Base-by-base conservation (phyloP, 2,888 invertebrate species). In the Acronicta alni region DNA sequence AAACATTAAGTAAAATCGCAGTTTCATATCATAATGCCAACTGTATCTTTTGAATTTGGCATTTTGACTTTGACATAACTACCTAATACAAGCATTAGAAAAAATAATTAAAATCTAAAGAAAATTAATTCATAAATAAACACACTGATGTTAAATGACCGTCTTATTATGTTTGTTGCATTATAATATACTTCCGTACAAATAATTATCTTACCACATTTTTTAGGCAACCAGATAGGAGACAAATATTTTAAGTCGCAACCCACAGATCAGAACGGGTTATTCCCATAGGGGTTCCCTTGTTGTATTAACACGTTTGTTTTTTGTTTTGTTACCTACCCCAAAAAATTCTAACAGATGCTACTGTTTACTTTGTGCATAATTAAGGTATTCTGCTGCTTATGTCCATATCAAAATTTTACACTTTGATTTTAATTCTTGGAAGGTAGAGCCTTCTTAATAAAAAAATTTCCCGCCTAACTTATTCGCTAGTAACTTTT, bases 401-500 rank as follows among this genome's bases (percentile, higher is more conserved):
- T 45, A 51, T 42, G 48, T 58, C 51, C 35, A 41, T 43, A 48
- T 60, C 75, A 61, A 67, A 63, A 51, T 72, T 66, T 77, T 72
- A 18, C 72, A 55, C 65, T 64, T 72, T 70, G 59, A 72, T 78
- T 70, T 72, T 75, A 79, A 71, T 73, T 72, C 69, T 77, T 79
- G 63, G 67, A 67, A 69, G 71, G 71, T 35, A 68, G 46, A 46
- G 64, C 75, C 65, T 63, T 76, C 75, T 85, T 75, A 86, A 86
- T 86, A 86, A 87, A 84, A 77, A 60, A 88, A 85, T 62, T 70
- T 12, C 57, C 52, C 37, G 45, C 44, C 45, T 72, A 83, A 86
- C 78, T 82, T 84, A 87, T 80, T 73, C 70, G 73, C 82, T 83
- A 85, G 81, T 89, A 85, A 88, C 81, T 87, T 90, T 91, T 89